A percentile compares a stretch with the other conserved stretches of the same genome.
These are phyloP conservation scores for Scaptomyza flava DNA, from an alignment of 2,888 invertebrate genomes.

Conservation along the genomic window DNA sequence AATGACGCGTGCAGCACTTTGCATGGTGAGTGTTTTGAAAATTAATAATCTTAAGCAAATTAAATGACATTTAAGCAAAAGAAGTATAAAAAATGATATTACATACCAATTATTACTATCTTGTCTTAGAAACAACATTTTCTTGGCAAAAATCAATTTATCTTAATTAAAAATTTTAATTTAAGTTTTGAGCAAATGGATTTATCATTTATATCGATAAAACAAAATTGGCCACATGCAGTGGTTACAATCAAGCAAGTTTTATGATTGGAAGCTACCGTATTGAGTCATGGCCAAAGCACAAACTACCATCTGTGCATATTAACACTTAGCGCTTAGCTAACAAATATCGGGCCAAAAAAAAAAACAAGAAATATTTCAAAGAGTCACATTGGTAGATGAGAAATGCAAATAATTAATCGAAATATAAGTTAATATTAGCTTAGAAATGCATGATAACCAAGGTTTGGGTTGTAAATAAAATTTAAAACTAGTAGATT, in stretches of 20 bases:
- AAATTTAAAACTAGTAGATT: conserved; percentile 22
- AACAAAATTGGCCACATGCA: conserved; percentile 15
- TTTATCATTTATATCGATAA: conserved; percentile 1
- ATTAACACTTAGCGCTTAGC: conserved; percentile 59
- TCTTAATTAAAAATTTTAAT: conserved; percentile 14
- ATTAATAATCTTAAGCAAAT: background rate
- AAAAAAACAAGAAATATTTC: conserved; percentile 2
- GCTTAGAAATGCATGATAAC: conserved; percentile 37
- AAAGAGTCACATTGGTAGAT: conserved; percentile 38
- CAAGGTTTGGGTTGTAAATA: conserved; percentile 39
- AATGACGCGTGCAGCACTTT: conserved; percentile 84
- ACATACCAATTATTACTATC: background rate
- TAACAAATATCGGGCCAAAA: conserved; percentile 33
- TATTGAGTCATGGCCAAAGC: conserved; percentile 41
- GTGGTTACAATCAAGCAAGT: conserved; percentile 10
- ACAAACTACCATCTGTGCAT: conserved; percentile 24
- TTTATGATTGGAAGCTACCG: conserved; percentile 25
- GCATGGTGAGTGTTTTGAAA: conserved; percentile 83
- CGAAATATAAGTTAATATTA: conserved; percentile 47
- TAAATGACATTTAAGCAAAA: background rate
- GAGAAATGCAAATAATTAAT: conserved; percentile 57
- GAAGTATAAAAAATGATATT: background rate
- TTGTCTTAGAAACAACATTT: background rate
- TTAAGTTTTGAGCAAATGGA: background rate
- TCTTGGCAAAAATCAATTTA: conserved; percentile 5